phyloP scores from a whole-genome alignment of 2,888 invertebrate genomes.

The Hirtodrosophila alboralis region DNA sequence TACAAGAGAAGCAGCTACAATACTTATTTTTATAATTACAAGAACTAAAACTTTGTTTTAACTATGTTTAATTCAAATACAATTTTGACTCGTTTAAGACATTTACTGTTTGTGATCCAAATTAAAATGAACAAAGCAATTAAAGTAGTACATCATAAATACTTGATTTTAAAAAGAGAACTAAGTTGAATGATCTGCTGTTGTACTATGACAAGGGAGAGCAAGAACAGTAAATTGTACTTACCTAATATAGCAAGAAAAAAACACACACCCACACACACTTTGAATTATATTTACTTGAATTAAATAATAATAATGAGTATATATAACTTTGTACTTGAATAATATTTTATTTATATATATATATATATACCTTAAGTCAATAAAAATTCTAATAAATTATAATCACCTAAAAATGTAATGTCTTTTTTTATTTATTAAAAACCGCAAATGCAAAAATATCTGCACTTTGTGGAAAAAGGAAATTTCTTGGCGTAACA shows the following conservation, averaged over 20 bases:
- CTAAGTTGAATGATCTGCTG: conserved; percentile 41
- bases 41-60: conserved; percentile 54
- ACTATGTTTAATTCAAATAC: conserved; percentile 66
- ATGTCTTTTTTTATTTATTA: conserved; percentile 1
- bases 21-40: conserved; percentile 70
- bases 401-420: conserved; percentile 79
- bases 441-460: too few relatives aligned
- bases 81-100: conserved; percentile 67
- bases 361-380: conserved; percentile 79
- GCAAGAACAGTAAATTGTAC: conserved; percentile 77
- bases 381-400: conserved; percentile 83
- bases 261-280: conserved; percentile 55
- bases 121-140: conserved; percentile 14
- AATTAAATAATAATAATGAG: conserved; percentile 82
- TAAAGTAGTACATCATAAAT: conserved; percentile 18
- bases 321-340: conserved; percentile 83
- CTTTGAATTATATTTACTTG: conserved; percentile 80
- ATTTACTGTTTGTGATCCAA: conserved; percentile 80
- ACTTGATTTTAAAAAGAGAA: conserved; percentile 25
- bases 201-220: conserved; percentile 50
- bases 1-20: conserved; percentile 50
- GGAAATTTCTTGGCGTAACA: too few relatives aligned
- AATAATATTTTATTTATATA: conserved; percentile 83
- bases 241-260: conserved; percentile 60
- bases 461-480: too few relatives aligned